Evolutionary conservation across 2,113 vertebrate species (phyloP).

Genomic region (Oenanthe oenanthe): DNA sequence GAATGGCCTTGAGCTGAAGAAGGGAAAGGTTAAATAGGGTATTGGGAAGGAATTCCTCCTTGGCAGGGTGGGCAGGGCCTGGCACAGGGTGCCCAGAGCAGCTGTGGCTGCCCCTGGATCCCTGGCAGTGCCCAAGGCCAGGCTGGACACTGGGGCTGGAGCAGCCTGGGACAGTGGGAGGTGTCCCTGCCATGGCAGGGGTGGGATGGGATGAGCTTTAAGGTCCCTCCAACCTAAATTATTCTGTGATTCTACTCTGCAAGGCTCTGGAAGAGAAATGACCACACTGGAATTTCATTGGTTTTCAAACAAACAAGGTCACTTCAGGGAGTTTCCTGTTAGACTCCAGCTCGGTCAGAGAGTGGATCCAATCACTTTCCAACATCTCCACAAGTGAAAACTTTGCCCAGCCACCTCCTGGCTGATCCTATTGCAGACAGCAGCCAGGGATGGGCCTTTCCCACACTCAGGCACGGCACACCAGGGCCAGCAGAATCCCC

Average conservation of each 20-base stretch:
- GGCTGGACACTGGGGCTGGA: neutral
- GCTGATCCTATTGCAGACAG: neutral
- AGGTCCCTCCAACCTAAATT: neutral
- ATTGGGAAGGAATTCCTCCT: accelerated
- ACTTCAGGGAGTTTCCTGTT: neutral
- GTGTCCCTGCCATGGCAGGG: neutral
- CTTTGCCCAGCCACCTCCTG: neutral
- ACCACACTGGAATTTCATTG: neutral
- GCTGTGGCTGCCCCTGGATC: neutral
- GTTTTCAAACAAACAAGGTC: neutral
- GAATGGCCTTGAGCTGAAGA: neutral
- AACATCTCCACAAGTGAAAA: neutral
- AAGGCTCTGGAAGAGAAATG: neutral
- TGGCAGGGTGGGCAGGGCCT: neutral
- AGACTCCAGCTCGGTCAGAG: neutral
- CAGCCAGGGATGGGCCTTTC: neutral
- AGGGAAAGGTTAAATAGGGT: neutral
- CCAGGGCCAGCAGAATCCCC: neutral
- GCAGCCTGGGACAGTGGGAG: neutral
- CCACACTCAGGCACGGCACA: neutral
- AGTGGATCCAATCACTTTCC: neutral
- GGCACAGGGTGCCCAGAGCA: neutral
- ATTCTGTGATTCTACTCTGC: neutral
- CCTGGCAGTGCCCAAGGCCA: neutral
- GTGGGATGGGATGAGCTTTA: accelerated